These are phyloP conservation scores for Cyphomyrmex costatus DNA, from an alignment of 1,140 invertebrate genomes.

Conservation along the genomic window DNA sequence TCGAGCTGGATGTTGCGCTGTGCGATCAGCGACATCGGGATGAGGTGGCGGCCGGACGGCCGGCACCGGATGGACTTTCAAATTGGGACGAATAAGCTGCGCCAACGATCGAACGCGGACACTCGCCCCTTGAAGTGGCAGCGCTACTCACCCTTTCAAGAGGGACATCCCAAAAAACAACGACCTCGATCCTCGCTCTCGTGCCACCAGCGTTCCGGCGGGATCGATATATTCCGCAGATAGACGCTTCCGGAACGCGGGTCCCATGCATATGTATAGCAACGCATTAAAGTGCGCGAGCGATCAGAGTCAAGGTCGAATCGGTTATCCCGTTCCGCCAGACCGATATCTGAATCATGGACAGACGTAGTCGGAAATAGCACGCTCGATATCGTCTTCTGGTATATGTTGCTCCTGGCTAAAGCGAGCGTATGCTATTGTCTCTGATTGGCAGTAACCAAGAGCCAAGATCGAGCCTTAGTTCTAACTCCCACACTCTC, in stretches of 20 bases:
- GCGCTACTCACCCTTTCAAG: background rate
- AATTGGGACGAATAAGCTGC: constrained; percentile 37
- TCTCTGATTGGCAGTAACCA: constrained; percentile 31
- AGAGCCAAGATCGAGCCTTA: constrained; percentile 30
- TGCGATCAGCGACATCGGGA: background rate
- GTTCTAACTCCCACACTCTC: too few species aligned
- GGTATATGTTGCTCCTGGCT: background rate
- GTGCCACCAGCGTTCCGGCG: background rate
- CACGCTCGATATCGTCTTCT: constrained; percentile 34
- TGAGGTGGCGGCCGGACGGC: constrained; percentile 25
- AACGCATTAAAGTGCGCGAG: background rate
- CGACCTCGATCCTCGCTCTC: constrained; percentile 36
- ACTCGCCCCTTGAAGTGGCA: background rate
- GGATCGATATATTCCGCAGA: constrained; percentile 28
- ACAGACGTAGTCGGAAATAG: constrained; percentile 47
- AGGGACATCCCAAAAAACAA: constrained; percentile 25
- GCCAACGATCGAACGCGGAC: constrained; percentile 18
- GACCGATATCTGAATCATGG: constrained; percentile 39
- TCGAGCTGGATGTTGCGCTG: constrained; percentile 4
- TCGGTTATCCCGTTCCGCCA: background rate
- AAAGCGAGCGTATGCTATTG: constrained; percentile 30
- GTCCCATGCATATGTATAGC: constrained; percentile 36
- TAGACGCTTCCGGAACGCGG: constrained; percentile 25
- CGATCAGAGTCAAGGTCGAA: constrained; percentile 51
- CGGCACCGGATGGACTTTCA: constrained; percentile 19